These are phyloP conservation scores for Caenorhabditis remanei DNA, from an alignment of 1,140 invertebrate species.

Conservation along the genomic window DNA sequence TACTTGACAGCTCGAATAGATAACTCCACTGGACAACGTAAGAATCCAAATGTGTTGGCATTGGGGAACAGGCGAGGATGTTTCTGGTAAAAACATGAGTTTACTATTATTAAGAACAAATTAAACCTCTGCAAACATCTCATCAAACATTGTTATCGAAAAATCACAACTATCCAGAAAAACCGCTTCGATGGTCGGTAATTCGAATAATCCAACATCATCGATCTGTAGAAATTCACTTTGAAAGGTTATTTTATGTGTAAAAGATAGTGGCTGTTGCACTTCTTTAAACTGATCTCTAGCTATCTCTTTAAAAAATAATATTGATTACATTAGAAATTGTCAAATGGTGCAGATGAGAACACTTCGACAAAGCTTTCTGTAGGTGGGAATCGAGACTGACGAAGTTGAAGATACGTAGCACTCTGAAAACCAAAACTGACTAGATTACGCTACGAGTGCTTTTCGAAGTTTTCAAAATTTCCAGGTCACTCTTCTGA, in stretches of 20 bases:
- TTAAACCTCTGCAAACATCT: neutral
- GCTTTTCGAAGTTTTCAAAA: neutral
- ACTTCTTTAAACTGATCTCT: no score
- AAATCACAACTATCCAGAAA: slow-evolving; percentile 42
- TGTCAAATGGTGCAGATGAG: neutral
- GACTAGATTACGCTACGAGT: neutral
- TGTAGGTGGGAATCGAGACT: neutral
- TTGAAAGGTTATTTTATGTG: no score
- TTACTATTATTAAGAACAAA: neutral
- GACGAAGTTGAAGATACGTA: slow-evolving; percentile 28
- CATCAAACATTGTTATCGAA: slow-evolving; percentile 30
- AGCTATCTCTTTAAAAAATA: neutral
- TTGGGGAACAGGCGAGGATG: slow-evolving; percentile 38
- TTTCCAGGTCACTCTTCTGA: no score
- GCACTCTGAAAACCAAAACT: neutral
- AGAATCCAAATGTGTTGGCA: slow-evolving; percentile 24
- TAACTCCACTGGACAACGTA: neutral
- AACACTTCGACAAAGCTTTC: neutral
- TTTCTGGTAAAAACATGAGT: slow-evolving; percentile 10
- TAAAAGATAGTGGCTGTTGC: no score
- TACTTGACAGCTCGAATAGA: neutral
- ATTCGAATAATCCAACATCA: slow-evolving; percentile 5
- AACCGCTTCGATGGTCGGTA: neutral
- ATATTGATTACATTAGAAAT: slow-evolving; percentile 2
- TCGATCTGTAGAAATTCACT: slow-evolving; percentile 1